Conservation (phyloP, 2,888 invertebrate genomes). For the Carpatolechia fugitivella region DNA sequence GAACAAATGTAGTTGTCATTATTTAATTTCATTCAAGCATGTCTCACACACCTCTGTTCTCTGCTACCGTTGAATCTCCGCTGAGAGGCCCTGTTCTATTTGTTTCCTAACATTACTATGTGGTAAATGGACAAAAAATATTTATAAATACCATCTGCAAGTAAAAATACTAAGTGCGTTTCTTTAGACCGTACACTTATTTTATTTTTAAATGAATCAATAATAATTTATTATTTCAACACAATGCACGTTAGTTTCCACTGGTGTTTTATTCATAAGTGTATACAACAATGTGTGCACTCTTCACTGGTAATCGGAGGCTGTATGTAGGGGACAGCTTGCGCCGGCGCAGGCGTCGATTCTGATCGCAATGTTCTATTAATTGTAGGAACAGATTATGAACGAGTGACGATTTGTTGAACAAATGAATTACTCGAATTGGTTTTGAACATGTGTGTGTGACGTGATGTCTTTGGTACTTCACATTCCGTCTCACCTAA, state of each 20-base stretch:
- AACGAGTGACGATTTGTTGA: too few species aligned
- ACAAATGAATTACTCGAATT: too few species aligned
- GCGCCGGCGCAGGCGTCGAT: neutral
- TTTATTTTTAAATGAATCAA: constrained; percentile 12
- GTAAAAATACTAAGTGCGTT: neutral
- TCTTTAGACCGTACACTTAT: constrained; percentile 6
- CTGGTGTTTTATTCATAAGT: constrained; percentile 23
- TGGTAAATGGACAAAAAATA: constrained; percentile 1
- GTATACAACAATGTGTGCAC: constrained; percentile 13
- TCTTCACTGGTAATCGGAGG: constrained; percentile 18
- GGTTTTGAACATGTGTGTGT: too few species aligned
- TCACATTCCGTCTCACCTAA: too few species aligned
- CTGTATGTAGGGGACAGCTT: constrained; percentile 18
- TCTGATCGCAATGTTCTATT: too few species aligned
- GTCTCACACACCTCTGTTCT: too few species aligned
- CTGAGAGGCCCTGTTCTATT: neutral
- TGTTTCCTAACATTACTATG: neutral
- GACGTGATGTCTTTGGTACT: too few species aligned
- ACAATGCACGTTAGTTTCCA: constrained; percentile 12
- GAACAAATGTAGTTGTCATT: too few species aligned
- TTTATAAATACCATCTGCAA: neutral
- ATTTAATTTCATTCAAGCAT: too few species aligned
- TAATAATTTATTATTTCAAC: constrained; percentile 12
- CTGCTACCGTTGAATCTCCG: too few species aligned
- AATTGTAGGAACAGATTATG: too few species aligned